These are phyloP conservation scores for Leptosomus discolor DNA, from an alignment of 2,113 vertebrate species.

Conservation along the genomic window DNA sequence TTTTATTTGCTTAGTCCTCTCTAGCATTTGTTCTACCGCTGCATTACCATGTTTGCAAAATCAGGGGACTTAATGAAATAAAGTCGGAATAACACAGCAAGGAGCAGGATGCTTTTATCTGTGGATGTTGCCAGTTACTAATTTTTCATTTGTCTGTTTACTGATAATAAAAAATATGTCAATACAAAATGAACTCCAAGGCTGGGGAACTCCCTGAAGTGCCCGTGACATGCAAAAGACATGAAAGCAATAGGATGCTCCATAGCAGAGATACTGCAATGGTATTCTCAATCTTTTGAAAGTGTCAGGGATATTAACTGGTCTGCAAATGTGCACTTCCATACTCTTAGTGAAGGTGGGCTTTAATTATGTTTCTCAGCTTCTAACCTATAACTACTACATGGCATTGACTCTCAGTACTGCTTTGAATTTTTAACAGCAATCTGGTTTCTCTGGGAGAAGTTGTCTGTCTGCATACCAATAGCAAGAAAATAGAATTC, in stretches of 20 bases:
- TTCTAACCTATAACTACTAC: neutral
- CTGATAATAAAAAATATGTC: neutral
- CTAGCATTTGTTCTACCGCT: fast-evolving
- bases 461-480: neutral
- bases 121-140: neutral
- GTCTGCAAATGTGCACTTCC: neutral
- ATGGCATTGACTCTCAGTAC: neutral
- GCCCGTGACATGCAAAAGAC: neutral
- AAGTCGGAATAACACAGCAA: neutral
- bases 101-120: neutral
- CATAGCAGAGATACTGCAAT: neutral
- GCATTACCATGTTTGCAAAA: neutral
- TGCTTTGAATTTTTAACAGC: slow-evolving; percentile 19
- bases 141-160: neutral
- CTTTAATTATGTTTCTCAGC: neutral
- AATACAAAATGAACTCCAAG: neutral
- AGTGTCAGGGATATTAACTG: neutral
- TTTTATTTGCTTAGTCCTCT: neutral
- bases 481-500: neutral
- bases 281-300: neutral
- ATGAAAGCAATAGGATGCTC: neutral
- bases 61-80: neutral
- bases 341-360: neutral
- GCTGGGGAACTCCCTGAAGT: neutral
- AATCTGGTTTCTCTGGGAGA: neutral